Conservation (phyloP, 2,113 vertebrate genomes). For the Lophius piscatorius region DNA sequence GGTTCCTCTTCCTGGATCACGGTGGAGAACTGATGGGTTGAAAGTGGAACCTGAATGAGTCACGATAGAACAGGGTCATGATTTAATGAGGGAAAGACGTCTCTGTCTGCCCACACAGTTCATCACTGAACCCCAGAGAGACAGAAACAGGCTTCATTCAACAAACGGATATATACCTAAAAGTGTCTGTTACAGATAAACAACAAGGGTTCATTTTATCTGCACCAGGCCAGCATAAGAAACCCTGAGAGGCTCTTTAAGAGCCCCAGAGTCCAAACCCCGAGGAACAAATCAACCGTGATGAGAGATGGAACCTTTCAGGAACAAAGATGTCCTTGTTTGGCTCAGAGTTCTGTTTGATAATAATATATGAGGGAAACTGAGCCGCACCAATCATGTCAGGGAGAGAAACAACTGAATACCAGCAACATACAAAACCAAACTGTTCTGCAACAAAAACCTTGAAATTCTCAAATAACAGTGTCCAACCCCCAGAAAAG, state of each 20-base stretch:
- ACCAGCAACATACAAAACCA: slow-evolving; percentile 7
- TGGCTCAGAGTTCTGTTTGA: slow-evolving; percentile 20
- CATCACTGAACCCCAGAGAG: slow-evolving; percentile 23
- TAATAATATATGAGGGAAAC: slow-evolving; percentile 29
- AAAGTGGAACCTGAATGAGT: slow-evolving; percentile 40
- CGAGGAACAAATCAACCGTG: slow-evolving; percentile 23
- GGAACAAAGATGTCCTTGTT: slow-evolving; percentile 28
- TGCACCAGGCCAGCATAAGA: neutral
- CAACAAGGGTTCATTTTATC: slow-evolving; percentile 3
- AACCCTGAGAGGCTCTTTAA: neutral
- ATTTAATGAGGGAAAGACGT: slow-evolving; percentile 53
- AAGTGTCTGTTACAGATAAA: slow-evolving; percentile 1
- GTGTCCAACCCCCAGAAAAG: no score
- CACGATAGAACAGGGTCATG: slow-evolving; percentile 33
- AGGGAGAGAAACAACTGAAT: slow-evolving; percentile 4
- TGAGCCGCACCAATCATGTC: slow-evolving; percentile 36
- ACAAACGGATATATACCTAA: slow-evolving; percentile 19
- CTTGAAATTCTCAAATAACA: neutral
- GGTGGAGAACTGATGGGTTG: slow-evolving; percentile 22
- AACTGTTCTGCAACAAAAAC: neutral
- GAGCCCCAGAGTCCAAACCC: slow-evolving; percentile 9
- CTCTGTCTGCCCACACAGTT: slow-evolving; percentile 38
- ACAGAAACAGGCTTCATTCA: slow-evolving; percentile 18
- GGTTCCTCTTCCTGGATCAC: slow-evolving; percentile 33
- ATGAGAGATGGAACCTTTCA: slow-evolving; percentile 1